Conservation (phyloP, 2,113 vertebrate species). For the Phodopus roborovskii region DNA sequence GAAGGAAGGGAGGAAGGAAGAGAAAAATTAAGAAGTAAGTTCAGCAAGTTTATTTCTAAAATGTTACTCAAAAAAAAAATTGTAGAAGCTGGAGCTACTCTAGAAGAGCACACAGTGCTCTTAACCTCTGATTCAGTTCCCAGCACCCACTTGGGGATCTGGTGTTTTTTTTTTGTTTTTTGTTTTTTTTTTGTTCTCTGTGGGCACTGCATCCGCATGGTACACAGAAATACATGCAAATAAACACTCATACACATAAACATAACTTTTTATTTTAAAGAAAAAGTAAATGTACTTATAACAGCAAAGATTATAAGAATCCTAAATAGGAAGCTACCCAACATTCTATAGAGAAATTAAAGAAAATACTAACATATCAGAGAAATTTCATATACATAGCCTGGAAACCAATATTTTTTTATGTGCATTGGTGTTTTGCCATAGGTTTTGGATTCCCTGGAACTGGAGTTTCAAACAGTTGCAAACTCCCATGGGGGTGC, state of each 20-base stretch:
- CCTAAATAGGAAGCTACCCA: background rate
- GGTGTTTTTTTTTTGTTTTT: too few relatives aligned
- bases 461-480: too few relatives aligned
- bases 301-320: background rate
- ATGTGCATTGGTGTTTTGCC: too few relatives aligned
- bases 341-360: background rate
- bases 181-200: background rate
- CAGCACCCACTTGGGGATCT: background rate
- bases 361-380: background rate
- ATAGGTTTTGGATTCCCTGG: too few relatives aligned
- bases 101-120: background rate
- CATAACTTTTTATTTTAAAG: background rate
- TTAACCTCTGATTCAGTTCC: background rate
- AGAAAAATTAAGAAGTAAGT: background rate
- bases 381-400: background rate
- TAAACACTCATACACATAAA: background rate
- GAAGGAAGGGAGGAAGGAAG: too few relatives aligned
- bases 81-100: background rate
- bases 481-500: too few relatives aligned
- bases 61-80: slow-evolving; percentile 8
- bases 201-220: background rate
- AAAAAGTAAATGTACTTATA: background rate
- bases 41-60: background rate
- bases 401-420: background rate
- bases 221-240: background rate